Evolutionary conservation across 1,140 invertebrate genomes (phyloP).

Genomic region (Tetragnatha versicolor): DNA sequence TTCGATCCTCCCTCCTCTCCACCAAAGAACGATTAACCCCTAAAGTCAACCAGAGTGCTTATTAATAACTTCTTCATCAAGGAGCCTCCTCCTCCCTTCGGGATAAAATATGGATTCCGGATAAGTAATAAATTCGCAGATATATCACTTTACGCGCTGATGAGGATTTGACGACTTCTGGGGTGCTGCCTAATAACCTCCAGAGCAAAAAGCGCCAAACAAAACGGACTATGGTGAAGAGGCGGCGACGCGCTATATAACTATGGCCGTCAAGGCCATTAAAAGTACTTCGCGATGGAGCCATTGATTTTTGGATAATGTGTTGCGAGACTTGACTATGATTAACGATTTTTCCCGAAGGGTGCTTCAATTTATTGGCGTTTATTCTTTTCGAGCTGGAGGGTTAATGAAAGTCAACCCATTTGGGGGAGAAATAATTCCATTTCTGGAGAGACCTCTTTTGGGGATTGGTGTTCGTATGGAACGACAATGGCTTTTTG

Average conservation of each 20-base stretch:
- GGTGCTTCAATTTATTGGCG: constrained; percentile 24
- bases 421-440: constrained; percentile 9
- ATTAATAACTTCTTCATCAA: constrained; percentile 37
- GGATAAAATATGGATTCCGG: constrained; percentile 37
- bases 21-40: too few species aligned
- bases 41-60: not conserved
- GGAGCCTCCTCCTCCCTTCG: not conserved
- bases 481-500: too few species aligned
- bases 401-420: constrained; percentile 30
- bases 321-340: constrained; percentile 31
- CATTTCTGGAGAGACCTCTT: too few species aligned
- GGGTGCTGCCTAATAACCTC: constrained; percentile 15
- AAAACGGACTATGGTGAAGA: not conserved
- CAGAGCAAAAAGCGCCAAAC: too few species aligned
- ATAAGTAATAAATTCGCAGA: constrained; percentile 45
- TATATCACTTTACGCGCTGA: constrained; percentile 38
- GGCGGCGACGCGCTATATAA: constrained; percentile 1
- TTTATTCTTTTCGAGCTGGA: constrained; percentile 8
- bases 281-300: constrained; percentile 24
- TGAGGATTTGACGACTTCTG: constrained; percentile 47
- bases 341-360: constrained; percentile 34
- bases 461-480: too few species aligned
- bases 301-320: constrained; percentile 42
- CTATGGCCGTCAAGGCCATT: constrained; percentile 34
- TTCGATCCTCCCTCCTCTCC: too few species aligned